These are phyloP conservation scores for Teleogryllus oceanicus DNA, from an alignment of 2,888 invertebrate species.

Conservation along the genomic window DNA sequence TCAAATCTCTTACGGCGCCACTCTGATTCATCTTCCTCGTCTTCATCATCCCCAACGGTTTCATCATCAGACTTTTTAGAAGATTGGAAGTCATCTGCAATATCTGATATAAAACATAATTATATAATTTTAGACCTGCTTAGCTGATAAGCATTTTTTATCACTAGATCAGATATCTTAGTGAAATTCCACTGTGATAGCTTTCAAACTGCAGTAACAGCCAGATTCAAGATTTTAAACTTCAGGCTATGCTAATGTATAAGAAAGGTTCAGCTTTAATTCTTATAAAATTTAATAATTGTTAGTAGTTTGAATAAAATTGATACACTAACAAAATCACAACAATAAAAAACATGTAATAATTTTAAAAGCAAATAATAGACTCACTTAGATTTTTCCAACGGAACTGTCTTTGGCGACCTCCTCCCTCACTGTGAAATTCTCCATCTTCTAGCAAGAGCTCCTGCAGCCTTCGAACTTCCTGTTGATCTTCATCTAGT, in stretches of 20 bases:
- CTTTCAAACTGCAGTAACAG: too few species aligned
- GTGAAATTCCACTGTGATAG: too few species aligned
- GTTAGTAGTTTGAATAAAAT: background rate
- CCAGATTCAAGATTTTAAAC: too few species aligned
- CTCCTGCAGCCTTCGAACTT: constrained; percentile 80
- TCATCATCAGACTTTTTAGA: constrained; percentile 44
- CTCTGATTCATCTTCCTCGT: constrained; percentile 67
- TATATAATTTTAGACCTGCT: background rate
- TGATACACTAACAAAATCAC: background rate
- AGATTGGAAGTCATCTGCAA: constrained; percentile 38
- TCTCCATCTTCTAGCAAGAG: constrained; percentile 87
- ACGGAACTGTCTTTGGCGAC: constrained; percentile 74
- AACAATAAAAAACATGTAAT: background rate
- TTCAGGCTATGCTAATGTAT: too few species aligned
- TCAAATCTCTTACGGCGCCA: constrained; percentile 79
- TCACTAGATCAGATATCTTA: background rate
- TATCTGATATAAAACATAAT: constrained; percentile 38
- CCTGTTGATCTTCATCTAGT: constrained; percentile 82
- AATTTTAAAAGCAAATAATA: constrained; percentile 38
- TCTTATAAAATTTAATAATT: background rate
- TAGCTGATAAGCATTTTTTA: background rate
- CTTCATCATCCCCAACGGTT: constrained; percentile 62
- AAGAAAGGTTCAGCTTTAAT: too few species aligned
- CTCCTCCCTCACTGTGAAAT: constrained; percentile 68
- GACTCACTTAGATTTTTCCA: constrained; percentile 75